Base-by-base conservation (phyloP, 2,797 vertebrate genomes). In the Alcedo atthis region DNA sequence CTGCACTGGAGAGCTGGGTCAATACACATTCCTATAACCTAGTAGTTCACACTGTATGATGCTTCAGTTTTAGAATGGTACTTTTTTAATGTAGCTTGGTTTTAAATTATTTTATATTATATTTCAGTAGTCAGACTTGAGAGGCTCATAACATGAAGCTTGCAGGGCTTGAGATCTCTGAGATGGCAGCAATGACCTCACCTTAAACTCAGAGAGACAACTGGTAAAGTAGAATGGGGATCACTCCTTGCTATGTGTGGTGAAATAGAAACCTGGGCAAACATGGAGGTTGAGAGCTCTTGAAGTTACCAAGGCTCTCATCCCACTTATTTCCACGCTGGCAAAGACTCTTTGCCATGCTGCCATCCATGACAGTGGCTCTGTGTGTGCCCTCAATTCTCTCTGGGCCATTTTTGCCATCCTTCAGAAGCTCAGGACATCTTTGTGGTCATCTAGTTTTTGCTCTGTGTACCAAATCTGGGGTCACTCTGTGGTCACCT, bases 261-360 rank as follows among this genome's bases (percentile, higher is more conserved):
- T 66, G 9, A 43, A 55, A 63, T 40, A 40, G 4, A 67, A 76
- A 35, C 33, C 42, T 54, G 40, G 22, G 8, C 20, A 80, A 85
- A 21, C 1, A 3, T 0, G 0, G 32, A 48, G 25, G 10, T 3
- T 66, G 73, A 37, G 43, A 69, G 24, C 9, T 90, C 14, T 13
- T 3, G 35, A 15, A 87, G 20, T 54, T 49, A 25, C 17, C 43
- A 73, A 53, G 25, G 43, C 46, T 87, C 28, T 80, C 37, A 53
- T 35, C 28, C 30, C 7, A 7, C 49, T 63, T 30, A 32, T 30
- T 9, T 51, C 71, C 0, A 0, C 12, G 20, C 28, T 16, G 28
- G n/a, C 8, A 19, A 66, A 69, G 40, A 49, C 40, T 43, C 13
- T 63, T 33, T 40, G 61, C n/a, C 33, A 3, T 62, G 51, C 48